These are phyloP conservation scores for Halcyon senegalensis DNA, from an alignment of 2,113 vertebrate species.

Conservation along the genomic window DNA sequence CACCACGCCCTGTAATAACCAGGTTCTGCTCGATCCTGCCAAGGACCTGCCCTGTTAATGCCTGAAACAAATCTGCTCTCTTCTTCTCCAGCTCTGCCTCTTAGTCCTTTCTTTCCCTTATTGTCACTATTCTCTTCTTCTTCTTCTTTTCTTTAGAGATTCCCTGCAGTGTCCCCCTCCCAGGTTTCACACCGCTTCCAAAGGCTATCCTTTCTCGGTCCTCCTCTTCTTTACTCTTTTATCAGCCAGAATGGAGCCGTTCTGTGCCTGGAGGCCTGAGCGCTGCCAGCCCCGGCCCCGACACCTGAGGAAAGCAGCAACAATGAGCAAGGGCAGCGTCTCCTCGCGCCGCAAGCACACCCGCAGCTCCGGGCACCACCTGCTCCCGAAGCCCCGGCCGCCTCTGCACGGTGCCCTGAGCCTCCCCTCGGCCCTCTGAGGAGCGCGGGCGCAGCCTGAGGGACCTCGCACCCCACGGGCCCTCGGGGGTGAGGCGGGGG, in stretches of 20 bases:
- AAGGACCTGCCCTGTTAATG: neutral
- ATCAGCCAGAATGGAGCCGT: neutral
- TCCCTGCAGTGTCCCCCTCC: neutral
- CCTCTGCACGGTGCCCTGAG: neutral
- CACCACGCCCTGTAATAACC: neutral
- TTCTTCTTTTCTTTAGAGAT: neutral
- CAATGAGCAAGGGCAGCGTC: neutral
- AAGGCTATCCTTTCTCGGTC: neutral
- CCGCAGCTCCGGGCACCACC: neutral
- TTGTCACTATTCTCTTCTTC: neutral
- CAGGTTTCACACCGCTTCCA: neutral
- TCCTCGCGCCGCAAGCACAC: neutral
- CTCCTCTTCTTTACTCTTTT: neutral
- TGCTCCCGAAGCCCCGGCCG: neutral
- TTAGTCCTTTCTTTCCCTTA: neutral
- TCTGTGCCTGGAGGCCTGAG: neutral
- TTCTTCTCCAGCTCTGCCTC: neutral
- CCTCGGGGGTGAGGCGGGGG: neutral
- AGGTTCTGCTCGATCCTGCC: neutral
- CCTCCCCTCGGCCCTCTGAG: neutral
- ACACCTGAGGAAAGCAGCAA: neutral
- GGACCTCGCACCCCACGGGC: accelerated
- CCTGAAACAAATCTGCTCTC: neutral
- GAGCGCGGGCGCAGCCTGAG: neutral
- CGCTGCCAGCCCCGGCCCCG: neutral